Conservation (phyloP, 2,797 vertebrate species). For the Distichodus sexfasciatus region DNA sequence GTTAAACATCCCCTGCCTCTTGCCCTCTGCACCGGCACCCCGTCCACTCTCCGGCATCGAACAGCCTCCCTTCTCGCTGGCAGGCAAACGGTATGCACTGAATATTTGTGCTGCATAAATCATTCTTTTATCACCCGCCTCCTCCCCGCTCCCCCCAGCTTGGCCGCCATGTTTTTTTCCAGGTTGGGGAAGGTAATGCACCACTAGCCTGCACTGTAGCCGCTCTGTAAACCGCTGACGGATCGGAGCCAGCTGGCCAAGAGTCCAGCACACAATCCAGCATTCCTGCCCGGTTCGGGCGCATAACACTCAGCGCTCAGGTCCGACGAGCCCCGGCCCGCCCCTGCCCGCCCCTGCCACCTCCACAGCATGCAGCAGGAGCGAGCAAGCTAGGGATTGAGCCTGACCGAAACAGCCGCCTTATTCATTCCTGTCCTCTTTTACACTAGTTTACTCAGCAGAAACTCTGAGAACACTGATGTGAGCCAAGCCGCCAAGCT, state of each 20-base stretch:
- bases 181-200: constrained; percentile 48
- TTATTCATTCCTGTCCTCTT: constrained; percentile 33
- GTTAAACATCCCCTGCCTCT: constrained; percentile 50
- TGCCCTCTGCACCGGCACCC: constrained; percentile 39
- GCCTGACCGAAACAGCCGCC: constrained; percentile 14
- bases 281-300: constrained; percentile 30
- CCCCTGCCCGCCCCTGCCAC: background rate
- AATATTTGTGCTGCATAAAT: constrained; percentile 58
- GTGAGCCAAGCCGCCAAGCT: background rate
- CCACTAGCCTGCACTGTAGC: constrained; percentile 48
- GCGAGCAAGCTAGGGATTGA: no score
- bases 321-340: no score
- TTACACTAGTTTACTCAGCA: constrained; percentile 28
- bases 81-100: constrained; percentile 24
- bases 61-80: constrained; percentile 40
- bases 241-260: constrained; percentile 55
- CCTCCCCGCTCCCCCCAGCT: constrained; percentile 1
- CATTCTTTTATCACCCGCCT: constrained; percentile 57
- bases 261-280: constrained; percentile 18
- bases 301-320: no score
- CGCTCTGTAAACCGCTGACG: constrained; percentile 56
- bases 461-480: constrained; percentile 8
- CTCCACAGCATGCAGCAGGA: constrained; percentile 11
- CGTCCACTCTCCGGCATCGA: constrained; percentile 33
- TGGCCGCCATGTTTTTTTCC: constrained; percentile 50